phyloP scores from a whole-genome alignment of 1,140 invertebrate genomes.

The Chymomyza costata region DNA sequence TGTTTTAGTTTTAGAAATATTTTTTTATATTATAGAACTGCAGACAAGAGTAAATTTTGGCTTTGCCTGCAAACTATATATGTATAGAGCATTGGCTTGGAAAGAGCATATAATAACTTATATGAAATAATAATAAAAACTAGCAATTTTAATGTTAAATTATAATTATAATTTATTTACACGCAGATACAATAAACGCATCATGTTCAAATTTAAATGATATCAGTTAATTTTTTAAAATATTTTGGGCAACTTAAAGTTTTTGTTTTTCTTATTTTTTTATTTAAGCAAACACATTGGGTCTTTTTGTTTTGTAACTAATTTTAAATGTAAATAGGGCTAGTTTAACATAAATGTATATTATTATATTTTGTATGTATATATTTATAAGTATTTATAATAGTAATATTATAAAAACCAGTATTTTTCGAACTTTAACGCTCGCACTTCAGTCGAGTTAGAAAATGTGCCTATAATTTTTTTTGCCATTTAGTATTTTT shows the following conservation, averaged over 20 bases:
- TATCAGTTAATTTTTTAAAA: no score
- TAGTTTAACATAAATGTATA: conserved; percentile 42
- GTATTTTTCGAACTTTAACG: conserved; percentile 71
- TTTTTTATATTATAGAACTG: no score
- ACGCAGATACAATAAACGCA: conserved; percentile 69
- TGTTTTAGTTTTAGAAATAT: no score
- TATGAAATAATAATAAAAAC: conserved; percentile 43
- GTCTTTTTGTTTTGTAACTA: conserved; percentile 66
- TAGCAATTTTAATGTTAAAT: conserved; percentile 45
- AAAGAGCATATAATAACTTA: not conserved
- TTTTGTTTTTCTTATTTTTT: conserved; percentile 9
- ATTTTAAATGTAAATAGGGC: conserved; percentile 42
- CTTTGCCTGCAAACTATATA: no score
- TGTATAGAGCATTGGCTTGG: no score
- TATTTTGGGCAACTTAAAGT: no score
- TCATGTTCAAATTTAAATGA: conserved; percentile 37
- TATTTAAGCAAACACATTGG: conserved; percentile 55
- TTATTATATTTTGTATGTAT: conserved; percentile 32
- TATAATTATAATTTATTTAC: conserved; percentile 71
- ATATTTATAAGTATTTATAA: conserved; percentile 49
- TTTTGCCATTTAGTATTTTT: no score
- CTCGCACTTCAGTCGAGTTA: conserved; percentile 67
- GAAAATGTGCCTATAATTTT: conserved; percentile 40
- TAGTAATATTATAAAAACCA: conserved; percentile 51
- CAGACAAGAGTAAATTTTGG: no score